These are phyloP conservation scores for Hypena proboscidalis DNA, from an alignment of 2,888 invertebrate genomes.

Conservation along the genomic window DNA sequence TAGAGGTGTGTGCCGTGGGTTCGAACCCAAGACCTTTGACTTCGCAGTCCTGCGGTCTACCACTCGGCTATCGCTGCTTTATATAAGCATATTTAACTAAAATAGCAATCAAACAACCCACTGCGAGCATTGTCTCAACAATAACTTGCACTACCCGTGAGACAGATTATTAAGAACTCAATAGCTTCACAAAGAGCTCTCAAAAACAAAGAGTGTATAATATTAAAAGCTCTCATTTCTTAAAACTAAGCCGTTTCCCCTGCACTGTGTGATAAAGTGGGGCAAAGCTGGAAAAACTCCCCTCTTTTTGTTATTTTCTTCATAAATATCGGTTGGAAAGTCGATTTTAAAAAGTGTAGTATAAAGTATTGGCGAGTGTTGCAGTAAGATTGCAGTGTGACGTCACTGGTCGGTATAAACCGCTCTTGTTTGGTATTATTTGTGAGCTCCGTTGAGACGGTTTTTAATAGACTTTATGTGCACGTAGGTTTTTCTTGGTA, in stretches of 20 bases:
- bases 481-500: conserved; percentile 3
- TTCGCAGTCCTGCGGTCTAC: too few relatives aligned
- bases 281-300: conserved; percentile 16
- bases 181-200: not conserved
- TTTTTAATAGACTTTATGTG: not conserved
- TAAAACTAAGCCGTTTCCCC: conserved; percentile 21
- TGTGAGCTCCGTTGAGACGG: not conserved
- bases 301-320: conserved; percentile 34
- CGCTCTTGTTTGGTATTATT: not conserved
- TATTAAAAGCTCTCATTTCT: conserved; percentile 18
- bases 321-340: conserved; percentile 42
- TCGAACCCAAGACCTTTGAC: too few relatives aligned
- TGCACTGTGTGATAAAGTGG: conserved; percentile 36
- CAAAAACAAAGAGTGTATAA: not conserved
- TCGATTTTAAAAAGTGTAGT: conserved; percentile 42
- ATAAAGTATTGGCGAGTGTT: conserved; percentile 45
- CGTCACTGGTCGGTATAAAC: conserved; percentile 8
- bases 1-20: too few relatives aligned
- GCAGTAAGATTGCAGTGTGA: conserved; percentile 39
- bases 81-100: too few relatives aligned
- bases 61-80: too few relatives aligned
- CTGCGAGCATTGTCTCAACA: too few relatives aligned
- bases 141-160: too few relatives aligned
- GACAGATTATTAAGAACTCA: conserved; percentile 6
- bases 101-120: too few relatives aligned